Evolutionary conservation across 2,113 vertebrate species (phyloP).

Genomic region (Macroglossus sobrinus): DNA sequence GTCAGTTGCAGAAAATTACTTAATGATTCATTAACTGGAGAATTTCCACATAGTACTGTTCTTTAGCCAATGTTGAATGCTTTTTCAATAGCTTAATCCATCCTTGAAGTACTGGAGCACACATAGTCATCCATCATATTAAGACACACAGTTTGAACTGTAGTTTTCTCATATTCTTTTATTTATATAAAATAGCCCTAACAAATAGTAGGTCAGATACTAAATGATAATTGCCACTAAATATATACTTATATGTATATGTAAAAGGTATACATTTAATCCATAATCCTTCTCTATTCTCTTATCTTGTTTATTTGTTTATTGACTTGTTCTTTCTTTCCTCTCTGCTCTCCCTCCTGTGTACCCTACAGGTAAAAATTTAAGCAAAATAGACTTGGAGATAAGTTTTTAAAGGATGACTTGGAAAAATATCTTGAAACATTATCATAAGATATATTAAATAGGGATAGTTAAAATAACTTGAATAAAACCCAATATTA

Average conservation of each 20-base stretch:
- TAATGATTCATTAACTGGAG: slow-evolving; percentile 82
- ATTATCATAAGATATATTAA: not conserved
- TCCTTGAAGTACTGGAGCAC: slow-evolving; percentile 72
- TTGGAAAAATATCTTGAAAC: not conserved
- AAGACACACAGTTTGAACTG: slow-evolving; percentile 14
- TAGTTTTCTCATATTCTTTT: slow-evolving; percentile 66
- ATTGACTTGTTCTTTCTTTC: not conserved
- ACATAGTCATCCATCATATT: slow-evolving; percentile 75
- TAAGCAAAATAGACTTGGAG: not conserved
- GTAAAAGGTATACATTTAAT: not conserved
- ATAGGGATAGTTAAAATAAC: not conserved
- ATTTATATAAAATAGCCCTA: slow-evolving; percentile 71
- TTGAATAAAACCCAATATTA: not conserved
- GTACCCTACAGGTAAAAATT: not conserved
- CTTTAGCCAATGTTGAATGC: slow-evolving; percentile 72
- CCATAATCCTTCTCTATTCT: not conserved
- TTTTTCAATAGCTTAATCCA: slow-evolving; percentile 81
- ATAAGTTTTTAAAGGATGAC: not conserved
- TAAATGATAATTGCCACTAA: slow-evolving; percentile 50
- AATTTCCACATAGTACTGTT: slow-evolving; percentile 77
- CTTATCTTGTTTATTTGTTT: not conserved
- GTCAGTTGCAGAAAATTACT: slow-evolving; percentile 81
- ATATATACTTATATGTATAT: not conserved
- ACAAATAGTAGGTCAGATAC: not conserved
- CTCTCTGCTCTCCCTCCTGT: fast-evolving